These are phyloP conservation scores for Mixornis gularis DNA, from an alignment of 2,113 vertebrate genomes.

Conservation along the genomic window DNA sequence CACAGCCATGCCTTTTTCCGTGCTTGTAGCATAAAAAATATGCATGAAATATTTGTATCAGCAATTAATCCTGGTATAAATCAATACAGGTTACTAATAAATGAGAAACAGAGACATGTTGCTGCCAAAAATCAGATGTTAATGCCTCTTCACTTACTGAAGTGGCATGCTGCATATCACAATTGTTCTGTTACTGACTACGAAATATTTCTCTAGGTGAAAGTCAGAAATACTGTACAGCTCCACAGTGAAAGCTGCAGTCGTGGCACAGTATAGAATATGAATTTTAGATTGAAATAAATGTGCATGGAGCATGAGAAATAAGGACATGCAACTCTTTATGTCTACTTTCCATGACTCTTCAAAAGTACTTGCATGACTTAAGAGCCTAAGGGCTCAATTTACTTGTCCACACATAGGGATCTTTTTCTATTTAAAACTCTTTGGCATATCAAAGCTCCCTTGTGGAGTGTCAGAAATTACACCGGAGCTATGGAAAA, in stretches of 20 bases:
- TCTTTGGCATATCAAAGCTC: neutral
- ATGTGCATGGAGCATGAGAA: neutral
- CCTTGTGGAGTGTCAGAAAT: neutral
- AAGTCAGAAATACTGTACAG: neutral
- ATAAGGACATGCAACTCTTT: neutral
- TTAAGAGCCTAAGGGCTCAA: neutral
- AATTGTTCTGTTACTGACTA: neutral
- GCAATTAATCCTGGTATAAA: conserved; percentile 25
- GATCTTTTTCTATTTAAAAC: neutral
- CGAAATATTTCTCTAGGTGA: neutral
- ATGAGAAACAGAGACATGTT: neutral
- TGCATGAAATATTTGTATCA: conserved; percentile 4
- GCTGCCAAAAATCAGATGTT: neutral
- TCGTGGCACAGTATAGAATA: neutral
- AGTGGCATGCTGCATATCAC: neutral
- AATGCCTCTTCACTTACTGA: neutral
- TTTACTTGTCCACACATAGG: neutral
- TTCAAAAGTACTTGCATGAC: neutral
- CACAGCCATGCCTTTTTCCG: neutral
- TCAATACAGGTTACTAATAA: conserved; percentile 16
- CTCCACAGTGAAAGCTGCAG: neutral
- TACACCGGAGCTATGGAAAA: neutral
- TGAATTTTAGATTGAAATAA: neutral
- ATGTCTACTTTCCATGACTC: neutral
- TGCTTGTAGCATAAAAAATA: conserved; percentile 19